Base-by-base conservation (phyloP, 2,797 vertebrate species). In the Centropyge bicolor region DNA sequence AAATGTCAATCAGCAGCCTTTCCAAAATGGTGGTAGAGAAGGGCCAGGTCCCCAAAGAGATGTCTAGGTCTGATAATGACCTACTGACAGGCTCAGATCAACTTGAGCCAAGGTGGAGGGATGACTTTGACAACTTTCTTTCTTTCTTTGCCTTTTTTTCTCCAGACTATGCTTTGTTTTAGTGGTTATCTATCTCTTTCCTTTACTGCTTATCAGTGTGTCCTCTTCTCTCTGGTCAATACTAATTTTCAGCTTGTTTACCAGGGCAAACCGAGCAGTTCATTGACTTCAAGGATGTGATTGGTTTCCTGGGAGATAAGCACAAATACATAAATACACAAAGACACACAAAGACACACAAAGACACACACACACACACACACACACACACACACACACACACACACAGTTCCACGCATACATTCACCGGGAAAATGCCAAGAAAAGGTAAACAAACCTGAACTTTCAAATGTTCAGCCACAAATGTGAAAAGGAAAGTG, bases 1-100 rank as follows among this genome's bases (percentile, higher is more conserved):
- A 81, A 78, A 76, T 82, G 83, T 90, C 91, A 74, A 70, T 92
- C 88, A 88, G 64, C 82, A 72, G 64, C 52, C 74, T 67, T 65
- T 85, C 79, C 77, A 67, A 86, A 73, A 80, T 14, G n/a, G 61
- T 74, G 67, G 76, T 45, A 41, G 74, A 70, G 82, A 85, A 57
- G 72, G 48, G 19, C 65, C 62, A 38, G 71, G 69, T 81, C 71
- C 75, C 81, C 40, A 65, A 52, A 83, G 80, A 89, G 90, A 93
- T 93, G 90, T 90, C 88, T 91, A 3, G 54, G 41, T 57, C 86
- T 85, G 92, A 93, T 93, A 92, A 85, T 57, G 73, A 81, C 64
- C 65, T 52, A 74, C 79, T 83, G 89, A 93, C 84, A 86, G 71
- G 70, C 87, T 90, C 81, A 84, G 90, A 91, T 90, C 89, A 89